Evolutionary conservation across 1,140 invertebrate species (phyloP).

Genomic region (Temnothorax nylanderi): DNA sequence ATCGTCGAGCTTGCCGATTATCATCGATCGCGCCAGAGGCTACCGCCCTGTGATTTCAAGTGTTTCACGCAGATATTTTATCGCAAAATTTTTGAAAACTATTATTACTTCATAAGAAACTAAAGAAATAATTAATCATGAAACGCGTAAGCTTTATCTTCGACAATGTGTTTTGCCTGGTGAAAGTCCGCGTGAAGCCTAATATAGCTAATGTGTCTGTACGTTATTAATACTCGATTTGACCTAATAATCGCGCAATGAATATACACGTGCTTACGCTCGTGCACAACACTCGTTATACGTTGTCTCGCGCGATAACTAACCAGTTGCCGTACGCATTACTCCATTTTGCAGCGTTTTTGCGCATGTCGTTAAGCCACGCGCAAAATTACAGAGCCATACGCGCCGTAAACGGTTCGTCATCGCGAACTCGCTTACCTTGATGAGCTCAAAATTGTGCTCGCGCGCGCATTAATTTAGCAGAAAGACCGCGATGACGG

Average conservation of each 20-base stretch:
- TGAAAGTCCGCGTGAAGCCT: slow-evolving; percentile 2
- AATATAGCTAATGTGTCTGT: slow-evolving; percentile 25
- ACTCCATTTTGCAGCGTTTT: slow-evolving; percentile 11
- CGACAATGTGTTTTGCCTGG: not conserved
- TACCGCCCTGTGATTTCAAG: not conserved
- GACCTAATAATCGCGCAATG: slow-evolving; percentile 25
- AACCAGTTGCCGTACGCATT: not conserved
- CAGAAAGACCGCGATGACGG: not conserved
- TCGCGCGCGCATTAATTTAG: slow-evolving; percentile 32
- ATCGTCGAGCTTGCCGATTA: not conserved
- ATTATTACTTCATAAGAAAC: not conserved
- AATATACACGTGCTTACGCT: not conserved
- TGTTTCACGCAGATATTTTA: not conserved
- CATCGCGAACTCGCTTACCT: slow-evolving; percentile 46
- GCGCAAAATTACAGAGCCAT: slow-evolving; percentile 15
- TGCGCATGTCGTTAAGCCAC: not conserved
- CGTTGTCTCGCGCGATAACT: not conserved
- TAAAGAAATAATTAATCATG: slow-evolving; percentile 6
- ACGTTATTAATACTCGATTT: slow-evolving; percentile 32
- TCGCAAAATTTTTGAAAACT: not conserved
- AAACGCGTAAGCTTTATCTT: not conserved
- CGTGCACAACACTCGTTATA: not conserved
- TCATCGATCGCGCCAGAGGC: not conserved
- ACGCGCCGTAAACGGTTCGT: not conserved
- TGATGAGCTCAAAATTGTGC: slow-evolving; percentile 42